Evolutionary conservation across 2,888 invertebrate species (phyloP).

Genomic region (Parthenolecanium corni): DNA sequence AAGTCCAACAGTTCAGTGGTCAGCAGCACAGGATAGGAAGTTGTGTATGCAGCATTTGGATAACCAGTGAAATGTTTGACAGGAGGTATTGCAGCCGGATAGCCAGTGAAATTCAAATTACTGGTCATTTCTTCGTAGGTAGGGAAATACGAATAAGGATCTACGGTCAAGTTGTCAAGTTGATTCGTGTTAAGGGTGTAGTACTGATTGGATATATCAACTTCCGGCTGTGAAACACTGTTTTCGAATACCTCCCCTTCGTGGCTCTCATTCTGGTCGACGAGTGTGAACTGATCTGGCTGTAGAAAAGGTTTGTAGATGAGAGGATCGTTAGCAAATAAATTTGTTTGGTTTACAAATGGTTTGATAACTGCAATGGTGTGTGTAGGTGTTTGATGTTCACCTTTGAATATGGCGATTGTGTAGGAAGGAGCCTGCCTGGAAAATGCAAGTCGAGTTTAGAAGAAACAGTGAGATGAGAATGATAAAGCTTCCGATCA

Average conservation of each 20-base stretch:
- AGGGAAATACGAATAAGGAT: conserved; percentile 22
- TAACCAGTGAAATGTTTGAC: conserved; percentile 10
- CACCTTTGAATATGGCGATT: conserved; percentile 16
- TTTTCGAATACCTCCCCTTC: conserved; percentile 20
- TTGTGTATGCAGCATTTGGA: conserved; percentile 3
- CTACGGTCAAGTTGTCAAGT: neutral
- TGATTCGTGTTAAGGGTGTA: conserved; percentile 3
- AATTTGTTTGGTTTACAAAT: neutral
- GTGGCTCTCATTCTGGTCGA: conserved; percentile 14
- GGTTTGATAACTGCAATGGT: conserved; percentile 9
- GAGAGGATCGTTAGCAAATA: neutral
- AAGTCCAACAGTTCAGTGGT: conserved; percentile 2
- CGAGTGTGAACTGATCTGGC: conserved; percentile 7
- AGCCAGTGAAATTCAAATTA: neutral
- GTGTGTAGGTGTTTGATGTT: neutral
- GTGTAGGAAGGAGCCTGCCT: conserved; percentile 9
- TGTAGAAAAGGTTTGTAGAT: neutral
- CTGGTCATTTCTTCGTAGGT: neutral
- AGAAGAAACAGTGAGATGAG: no score
- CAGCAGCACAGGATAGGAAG: neutral
- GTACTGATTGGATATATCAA: neutral
- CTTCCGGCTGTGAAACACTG: neutral
- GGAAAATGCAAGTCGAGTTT: neutral
- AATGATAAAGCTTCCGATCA: no score
- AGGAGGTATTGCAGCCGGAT: neutral